A percentile compares a stretch with the other conserved stretches of the same genome.
phyloP scores from a whole-genome alignment of 1,140 invertebrate genomes.

The Tetramorium alpestre region DNA sequence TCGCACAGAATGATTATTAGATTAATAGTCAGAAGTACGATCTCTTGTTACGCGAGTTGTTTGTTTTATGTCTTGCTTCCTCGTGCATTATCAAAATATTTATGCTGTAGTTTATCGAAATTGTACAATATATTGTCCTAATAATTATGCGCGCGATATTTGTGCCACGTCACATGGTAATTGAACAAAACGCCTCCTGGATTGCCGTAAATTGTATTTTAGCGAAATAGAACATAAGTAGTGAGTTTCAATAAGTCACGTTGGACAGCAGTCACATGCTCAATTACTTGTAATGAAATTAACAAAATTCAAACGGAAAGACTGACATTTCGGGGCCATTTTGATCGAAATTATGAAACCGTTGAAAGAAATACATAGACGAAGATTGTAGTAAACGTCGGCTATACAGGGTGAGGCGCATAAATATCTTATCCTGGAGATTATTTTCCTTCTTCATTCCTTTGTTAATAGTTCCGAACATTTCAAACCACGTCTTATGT shows the following conservation, averaged over 20 bases:
- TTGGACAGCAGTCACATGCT: conserved; percentile 65
- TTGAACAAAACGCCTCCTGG: conserved; percentile 57
- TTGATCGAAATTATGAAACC: conserved; percentile 69
- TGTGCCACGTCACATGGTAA: background rate
- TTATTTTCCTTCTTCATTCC: background rate
- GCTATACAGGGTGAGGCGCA: conserved; percentile 49
- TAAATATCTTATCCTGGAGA: conserved; percentile 1
- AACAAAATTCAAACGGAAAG: conserved; percentile 79
- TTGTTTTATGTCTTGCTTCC: background rate
- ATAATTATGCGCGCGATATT: background rate
- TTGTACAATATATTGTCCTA: conserved; percentile 7
- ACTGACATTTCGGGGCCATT: conserved; percentile 84
- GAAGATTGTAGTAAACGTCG: conserved; percentile 23
- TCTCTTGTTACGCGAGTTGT: conserved; percentile 15
- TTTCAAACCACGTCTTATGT: conserved; percentile 3
- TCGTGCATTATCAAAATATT: background rate
- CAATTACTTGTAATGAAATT: conserved; percentile 73
- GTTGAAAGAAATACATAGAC: conserved; percentile 54
- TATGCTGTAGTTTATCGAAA: conserved; percentile 4
- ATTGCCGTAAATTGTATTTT: conserved; percentile 51
- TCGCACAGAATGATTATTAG: background rate
- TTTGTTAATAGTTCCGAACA: background rate
- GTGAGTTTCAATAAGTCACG: conserved; percentile 48
- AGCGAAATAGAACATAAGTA: conserved; percentile 52
- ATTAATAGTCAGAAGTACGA: conserved; percentile 17